phyloP scores from a whole-genome alignment of 37 sponge, comb jelly and placozoan genomes.

The Aplysina aerophoba region DNA sequence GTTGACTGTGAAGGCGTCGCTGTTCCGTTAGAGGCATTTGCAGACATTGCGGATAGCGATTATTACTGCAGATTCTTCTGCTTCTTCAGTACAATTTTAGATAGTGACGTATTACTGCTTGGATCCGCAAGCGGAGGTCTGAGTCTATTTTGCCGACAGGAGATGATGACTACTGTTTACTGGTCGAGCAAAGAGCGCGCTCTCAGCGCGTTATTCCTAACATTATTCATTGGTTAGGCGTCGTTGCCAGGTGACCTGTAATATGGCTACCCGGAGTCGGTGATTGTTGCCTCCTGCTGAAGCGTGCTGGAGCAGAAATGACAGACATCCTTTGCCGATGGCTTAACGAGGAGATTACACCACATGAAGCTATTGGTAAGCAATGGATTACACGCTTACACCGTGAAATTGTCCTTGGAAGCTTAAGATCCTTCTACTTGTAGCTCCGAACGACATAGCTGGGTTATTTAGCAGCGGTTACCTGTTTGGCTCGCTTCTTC shows the following conservation, averaged over 20 bases:
- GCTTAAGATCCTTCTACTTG: background rate
- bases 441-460: conserved; percentile 60
- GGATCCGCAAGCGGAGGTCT: conserved; percentile 20
- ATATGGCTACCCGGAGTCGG: too few species aligned
- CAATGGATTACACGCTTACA: background rate
- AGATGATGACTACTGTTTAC: background rate
- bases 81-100: background rate
- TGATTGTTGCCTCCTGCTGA: too few species aligned
- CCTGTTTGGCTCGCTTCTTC: conserved; percentile 81
- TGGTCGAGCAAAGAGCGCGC: background rate
- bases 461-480: conserved; percentile 84
- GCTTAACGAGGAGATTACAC: conserved; percentile 85
- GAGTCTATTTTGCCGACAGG: conserved; percentile 22
- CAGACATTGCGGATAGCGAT: background rate
- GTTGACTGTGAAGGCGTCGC: background rate
- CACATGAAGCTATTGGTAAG: conserved; percentile 71
- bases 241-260: too few species aligned
- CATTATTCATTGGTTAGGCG: too few species aligned
- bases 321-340: conserved; percentile 94
- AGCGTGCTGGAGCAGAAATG: conserved; percentile 39
- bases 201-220: too few species aligned
- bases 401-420: too few species aligned
- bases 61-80: background rate
- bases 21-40: background rate
- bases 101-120: background rate